Conservation (phyloP, 2,888 invertebrate species). For the Clostera curtula region DNA sequence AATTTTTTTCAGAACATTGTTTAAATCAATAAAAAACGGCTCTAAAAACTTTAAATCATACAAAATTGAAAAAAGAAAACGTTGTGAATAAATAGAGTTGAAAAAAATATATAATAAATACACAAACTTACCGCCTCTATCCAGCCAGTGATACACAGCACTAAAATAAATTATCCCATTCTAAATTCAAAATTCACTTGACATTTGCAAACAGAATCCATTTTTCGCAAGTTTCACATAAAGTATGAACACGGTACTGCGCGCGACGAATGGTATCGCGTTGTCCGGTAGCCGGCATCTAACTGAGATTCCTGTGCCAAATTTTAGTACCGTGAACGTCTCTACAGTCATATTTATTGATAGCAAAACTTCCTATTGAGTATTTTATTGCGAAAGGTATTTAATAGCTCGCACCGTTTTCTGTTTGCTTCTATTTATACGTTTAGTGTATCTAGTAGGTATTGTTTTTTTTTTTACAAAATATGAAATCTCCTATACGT, state of each 20-base stretch:
- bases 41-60: too few relatives aligned
- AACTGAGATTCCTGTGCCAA: slow-evolving; percentile 12
- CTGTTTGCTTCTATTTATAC: too few relatives aligned
- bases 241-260: not conserved
- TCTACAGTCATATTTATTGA: slow-evolving; percentile 1
- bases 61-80: too few relatives aligned
- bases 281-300: slow-evolving; percentile 7
- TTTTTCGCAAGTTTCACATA: not conserved
- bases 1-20: too few relatives aligned
- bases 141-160: not conserved
- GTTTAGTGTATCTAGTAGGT: too few relatives aligned
- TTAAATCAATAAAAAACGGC: too few relatives aligned
- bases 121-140: not conserved
- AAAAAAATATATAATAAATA: not conserved
- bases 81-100: not conserved
- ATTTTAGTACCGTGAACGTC: slow-evolving; percentile 7
- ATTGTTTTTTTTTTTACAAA: too few relatives aligned
- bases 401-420: too few relatives aligned
- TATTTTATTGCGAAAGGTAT: not conserved
- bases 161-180: not conserved
- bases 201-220: slow-evolving; percentile 1
- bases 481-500: too few relatives aligned
- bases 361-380: not conserved
- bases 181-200: slow-evolving; percentile 1
- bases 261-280: slow-evolving; percentile 5